A percentile compares a stretch with the other conserved stretches of the same genome.
These are phyloP conservation scores for Halcyon leucocephala DNA, from an alignment of 2,797 vertebrate genomes.

Conservation along the genomic window DNA sequence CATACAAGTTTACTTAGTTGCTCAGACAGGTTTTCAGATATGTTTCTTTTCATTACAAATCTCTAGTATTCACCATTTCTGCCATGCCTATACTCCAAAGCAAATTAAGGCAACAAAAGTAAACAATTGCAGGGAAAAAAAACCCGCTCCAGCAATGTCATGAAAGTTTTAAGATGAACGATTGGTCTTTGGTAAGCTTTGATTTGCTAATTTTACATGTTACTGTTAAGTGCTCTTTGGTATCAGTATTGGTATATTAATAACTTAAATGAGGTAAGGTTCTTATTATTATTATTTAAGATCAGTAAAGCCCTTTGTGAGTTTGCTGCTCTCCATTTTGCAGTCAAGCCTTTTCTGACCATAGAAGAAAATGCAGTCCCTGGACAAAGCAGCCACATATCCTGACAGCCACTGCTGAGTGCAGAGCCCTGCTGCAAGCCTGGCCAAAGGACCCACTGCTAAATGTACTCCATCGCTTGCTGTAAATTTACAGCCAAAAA, in stretches of 20 bases:
- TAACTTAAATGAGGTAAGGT: background rate
- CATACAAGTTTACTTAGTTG: background rate
- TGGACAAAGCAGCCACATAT: background rate
- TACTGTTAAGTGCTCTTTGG: background rate
- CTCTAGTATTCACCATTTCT: background rate
- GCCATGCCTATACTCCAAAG: background rate
- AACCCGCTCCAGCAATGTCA: background rate
- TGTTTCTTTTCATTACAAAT: background rate
- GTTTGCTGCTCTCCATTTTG: background rate
- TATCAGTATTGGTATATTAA: background rate
- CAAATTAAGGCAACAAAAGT: background rate
- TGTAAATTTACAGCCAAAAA: background rate
- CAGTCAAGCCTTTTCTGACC: background rate
- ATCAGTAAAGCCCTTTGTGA: background rate
- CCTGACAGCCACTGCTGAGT: accelerated
- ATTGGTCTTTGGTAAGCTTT: background rate
- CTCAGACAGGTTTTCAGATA: background rate
- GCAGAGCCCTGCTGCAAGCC: background rate
- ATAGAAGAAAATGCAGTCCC: accelerated
- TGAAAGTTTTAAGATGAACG: background rate
- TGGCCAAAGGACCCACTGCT: background rate
- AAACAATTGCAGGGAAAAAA: background rate
- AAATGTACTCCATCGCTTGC: accelerated
- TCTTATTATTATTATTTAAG: background rate
- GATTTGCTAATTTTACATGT: background rate